A percentile compares a stretch with the other conserved stretches of the same genome.
Evolutionary conservation across 1,140 invertebrate species (phyloP).

Genomic region (Heliconius congener): DNA sequence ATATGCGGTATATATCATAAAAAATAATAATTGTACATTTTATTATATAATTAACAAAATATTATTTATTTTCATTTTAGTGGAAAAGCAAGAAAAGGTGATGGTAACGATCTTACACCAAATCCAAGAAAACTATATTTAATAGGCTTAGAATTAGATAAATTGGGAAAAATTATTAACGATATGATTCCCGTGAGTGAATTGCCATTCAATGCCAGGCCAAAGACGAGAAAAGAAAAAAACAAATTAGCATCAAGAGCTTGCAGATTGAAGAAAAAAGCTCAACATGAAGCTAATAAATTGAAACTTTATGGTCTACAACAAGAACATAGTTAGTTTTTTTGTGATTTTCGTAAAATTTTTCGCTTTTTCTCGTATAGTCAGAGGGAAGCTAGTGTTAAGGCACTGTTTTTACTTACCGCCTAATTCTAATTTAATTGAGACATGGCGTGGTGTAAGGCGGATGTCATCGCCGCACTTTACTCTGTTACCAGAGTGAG

Average conservation of each 20-base stretch:
- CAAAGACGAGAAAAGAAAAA: conserved; percentile 97
- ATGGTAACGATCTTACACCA: conserved; percentile 98
- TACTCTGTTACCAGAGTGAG: too few species aligned
- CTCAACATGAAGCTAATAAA: conserved; percentile 97
- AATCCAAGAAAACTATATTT: conserved; percentile 94
- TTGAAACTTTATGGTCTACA: conserved; percentile 96
- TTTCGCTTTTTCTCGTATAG: too few species aligned
- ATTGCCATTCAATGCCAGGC: conserved; percentile 92
- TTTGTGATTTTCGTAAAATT: too few species aligned
- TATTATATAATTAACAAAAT: background rate
- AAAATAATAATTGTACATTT: too few species aligned
- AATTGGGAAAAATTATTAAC: conserved; percentile 94
- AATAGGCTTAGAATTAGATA: conserved; percentile 96
- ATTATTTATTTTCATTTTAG: conserved; percentile 75
- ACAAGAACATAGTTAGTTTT: conserved; percentile 93
- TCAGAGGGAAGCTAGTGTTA: too few species aligned
- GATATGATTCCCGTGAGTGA: conserved; percentile 98
- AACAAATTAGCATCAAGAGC: conserved; percentile 98
- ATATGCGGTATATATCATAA: too few species aligned
- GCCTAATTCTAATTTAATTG: too few species aligned
- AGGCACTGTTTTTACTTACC: too few species aligned
- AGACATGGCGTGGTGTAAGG: too few species aligned
- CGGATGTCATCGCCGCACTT: too few species aligned
- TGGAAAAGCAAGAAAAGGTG: conserved; percentile 97
- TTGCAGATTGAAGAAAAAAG: conserved; percentile 96